Evolutionary conservation across 2,797 vertebrate genomes (phyloP), one percentile per base, ranked within the genome.

Genomic region (Diceros bicornis): DNA sequence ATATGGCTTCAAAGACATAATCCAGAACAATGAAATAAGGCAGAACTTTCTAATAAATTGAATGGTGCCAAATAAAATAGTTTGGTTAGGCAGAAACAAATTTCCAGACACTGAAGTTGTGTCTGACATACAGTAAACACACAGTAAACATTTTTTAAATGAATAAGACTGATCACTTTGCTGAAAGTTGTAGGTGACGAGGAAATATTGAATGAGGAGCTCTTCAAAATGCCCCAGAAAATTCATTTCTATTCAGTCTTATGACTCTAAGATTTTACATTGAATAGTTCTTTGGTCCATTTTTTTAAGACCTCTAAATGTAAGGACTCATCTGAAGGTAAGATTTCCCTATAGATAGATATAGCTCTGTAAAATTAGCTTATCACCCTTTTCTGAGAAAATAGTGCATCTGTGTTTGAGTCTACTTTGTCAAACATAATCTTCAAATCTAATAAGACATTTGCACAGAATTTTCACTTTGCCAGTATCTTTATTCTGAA

Each of bases 301-400:
- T 84, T 84, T 91, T 57, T 75, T 21, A 20, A 81, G 59, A 61
- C 8, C 20, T 92, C 61, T 75, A 96, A 91, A 84, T 0, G 14
- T 87, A 94, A 92, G 17, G 16, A 13, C 20, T 95, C n/a, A 81
- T 84, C 4, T 75, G 34, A 96, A 92, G 17, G 79, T 37, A 61
- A 94, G 37, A 47, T 55, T 91, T 96, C 16, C 21, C 16, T 50
- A 1, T 78, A 81, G 68, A 41, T 68, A 81, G 68, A 41, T 68
- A 81, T 16, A 81, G 25, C 6, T 55, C 10, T 32, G 66, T 79
- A 84, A 95, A 79, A 81, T 68, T 74, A 72, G 44, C 37, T 71
- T 94, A 29, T 92, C 75, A 75, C 32, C 4, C 6, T 61, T 88
- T 69, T 72, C 55, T 66, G 50, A 69, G 81, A 89, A 94, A 90